Conservation (phyloP, 2,888 invertebrate species). For the Watsonalla cultraria region DNA sequence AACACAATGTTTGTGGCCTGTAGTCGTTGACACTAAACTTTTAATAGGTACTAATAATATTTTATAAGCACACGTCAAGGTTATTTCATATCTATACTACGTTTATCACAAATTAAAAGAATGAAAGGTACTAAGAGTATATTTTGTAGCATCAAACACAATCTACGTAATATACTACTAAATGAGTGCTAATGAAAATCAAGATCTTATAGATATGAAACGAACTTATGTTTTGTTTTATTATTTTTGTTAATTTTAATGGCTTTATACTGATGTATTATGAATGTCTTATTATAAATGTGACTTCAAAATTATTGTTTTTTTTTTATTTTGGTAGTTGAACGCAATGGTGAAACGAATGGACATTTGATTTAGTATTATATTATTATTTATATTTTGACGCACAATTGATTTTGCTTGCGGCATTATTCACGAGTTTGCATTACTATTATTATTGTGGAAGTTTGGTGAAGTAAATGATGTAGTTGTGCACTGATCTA, state of each 20-base stretch:
- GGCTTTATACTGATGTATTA: constrained; percentile 29
- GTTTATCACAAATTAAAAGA: background rate
- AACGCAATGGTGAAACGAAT: constrained; percentile 37
- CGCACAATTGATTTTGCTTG: no score
- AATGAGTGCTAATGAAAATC: constrained; percentile 8
- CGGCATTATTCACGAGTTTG: no score
- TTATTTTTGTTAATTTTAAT: constrained; percentile 13
- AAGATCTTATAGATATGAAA: constrained; percentile 6
- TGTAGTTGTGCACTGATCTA: no score
- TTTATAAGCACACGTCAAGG: background rate
- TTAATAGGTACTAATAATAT: no score
- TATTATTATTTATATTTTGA: no score
- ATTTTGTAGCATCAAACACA: constrained; percentile 1
- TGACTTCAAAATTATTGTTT: constrained; percentile 20
- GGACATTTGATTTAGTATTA: constrained; percentile 36
- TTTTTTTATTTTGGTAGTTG: constrained; percentile 25
- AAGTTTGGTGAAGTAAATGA: no score
- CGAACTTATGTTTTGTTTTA: constrained; percentile 13
- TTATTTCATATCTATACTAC: background rate
- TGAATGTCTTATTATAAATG: constrained; percentile 14
- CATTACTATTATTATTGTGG: no score
- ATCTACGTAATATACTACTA: constrained; percentile 10
- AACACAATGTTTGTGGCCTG: no score
- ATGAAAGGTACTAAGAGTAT: background rate
- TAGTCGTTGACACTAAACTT: no score